Evolutionary conservation across 2,113 vertebrate genomes (phyloP).

Genomic region (Pachypanchax playfairii): DNA sequence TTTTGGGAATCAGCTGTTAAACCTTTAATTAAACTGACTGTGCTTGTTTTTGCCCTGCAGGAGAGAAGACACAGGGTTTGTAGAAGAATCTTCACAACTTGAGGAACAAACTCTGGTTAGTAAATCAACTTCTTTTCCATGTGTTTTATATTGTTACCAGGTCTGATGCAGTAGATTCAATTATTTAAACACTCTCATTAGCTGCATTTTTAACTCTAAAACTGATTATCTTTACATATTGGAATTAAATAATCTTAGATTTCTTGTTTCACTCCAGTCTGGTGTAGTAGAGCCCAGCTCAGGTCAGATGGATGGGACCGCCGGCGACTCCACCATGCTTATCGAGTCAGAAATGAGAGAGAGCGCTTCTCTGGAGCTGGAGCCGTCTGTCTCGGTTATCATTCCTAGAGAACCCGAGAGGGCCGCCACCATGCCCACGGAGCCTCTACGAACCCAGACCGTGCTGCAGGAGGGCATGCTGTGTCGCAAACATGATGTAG

Average conservation of each 20-base stretch:
- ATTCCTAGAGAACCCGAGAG: conserved; percentile 58
- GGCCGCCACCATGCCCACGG: conserved; percentile 78
- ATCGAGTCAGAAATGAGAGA: conserved; percentile 66
- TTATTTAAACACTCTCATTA: not conserved
- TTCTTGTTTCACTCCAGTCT: conserved; percentile 48
- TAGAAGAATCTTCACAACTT: conserved; percentile 76
- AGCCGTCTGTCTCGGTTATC: conserved; percentile 52
- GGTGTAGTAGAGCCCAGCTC: conserved; percentile 64
- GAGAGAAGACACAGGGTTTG: conserved; percentile 82
- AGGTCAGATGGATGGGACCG: conserved; percentile 48
- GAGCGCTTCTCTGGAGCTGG: conserved; percentile 70
- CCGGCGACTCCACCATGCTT: conserved; percentile 58
- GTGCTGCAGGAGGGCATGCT: conserved; percentile 88
- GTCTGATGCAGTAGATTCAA: not conserved
- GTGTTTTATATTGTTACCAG: not conserved
- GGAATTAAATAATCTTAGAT: not conserved
- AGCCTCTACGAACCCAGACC: conserved; percentile 49
- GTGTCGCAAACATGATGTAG: conserved; percentile 90
- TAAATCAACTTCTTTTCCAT: conserved; percentile 5
- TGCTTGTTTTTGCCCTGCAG: conserved; percentile 46
- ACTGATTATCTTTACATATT: not conserved
- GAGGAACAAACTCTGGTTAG: conserved; percentile 79
- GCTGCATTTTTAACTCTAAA: not conserved
- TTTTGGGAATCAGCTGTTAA: not conserved
- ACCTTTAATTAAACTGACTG: not conserved